Percentiles rank a stretch among this genome's conserved stretches.
phyloP scores from a whole-genome alignment of 2,113 vertebrate species.

The Hoplias malabaricus region DNA sequence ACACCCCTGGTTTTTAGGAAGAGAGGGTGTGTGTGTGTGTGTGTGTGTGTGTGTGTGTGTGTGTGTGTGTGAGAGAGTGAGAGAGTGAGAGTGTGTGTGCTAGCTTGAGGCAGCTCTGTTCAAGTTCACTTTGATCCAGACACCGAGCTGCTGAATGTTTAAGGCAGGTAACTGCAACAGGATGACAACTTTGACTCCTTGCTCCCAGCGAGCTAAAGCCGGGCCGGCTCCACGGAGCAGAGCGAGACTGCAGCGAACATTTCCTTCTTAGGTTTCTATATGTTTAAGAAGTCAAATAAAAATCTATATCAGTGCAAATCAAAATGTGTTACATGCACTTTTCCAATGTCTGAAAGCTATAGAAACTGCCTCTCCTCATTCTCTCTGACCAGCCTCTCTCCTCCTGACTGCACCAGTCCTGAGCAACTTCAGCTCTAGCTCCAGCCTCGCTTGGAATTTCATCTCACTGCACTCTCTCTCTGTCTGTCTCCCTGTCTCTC shows the following conservation, averaged over 20 bases:
- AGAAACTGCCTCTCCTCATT: no score
- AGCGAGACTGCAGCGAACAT: background rate
- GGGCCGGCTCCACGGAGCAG: background rate
- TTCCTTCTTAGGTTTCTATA: no score
- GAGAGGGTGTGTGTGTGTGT: constrained; percentile 40
- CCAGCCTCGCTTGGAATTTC: constrained; percentile 12
- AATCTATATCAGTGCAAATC: no score
- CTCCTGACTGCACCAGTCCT: background rate
- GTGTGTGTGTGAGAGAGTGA: background rate
- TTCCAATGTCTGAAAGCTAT: no score
- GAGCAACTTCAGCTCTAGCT: background rate
- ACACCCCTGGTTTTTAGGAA: no score
- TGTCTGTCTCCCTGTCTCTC: background rate
- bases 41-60: background rate
- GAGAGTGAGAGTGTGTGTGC: background rate
- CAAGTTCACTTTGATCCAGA: background rate
- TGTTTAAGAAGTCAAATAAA: no score
- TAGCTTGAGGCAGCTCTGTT: background rate
- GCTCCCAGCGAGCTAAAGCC: background rate
- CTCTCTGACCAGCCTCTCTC: constrained; percentile 23
- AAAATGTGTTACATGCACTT: no score
- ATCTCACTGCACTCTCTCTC: background rate
- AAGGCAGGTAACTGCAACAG: background rate
- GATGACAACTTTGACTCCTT: background rate
- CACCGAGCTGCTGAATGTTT: background rate